Conservation (phyloP, 92 coral and sea anemone species). For the Ricordea florida region DNA sequence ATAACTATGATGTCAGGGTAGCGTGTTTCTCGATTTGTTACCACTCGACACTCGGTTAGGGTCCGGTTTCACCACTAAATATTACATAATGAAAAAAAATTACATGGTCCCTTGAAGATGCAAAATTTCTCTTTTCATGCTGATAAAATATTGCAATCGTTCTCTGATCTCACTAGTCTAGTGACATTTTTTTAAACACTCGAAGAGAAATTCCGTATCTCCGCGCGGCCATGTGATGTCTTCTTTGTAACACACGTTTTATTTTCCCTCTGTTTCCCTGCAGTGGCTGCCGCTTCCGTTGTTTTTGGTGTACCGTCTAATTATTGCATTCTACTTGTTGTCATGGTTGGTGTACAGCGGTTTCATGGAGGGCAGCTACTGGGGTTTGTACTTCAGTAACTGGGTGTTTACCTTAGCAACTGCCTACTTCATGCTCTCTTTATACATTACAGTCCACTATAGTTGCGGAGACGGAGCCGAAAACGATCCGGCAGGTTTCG, state of each 20-base stretch:
- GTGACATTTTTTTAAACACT: too few species aligned
- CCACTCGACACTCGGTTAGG: too few species aligned
- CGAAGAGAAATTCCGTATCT: too few species aligned
- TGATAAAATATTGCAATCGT: too few species aligned
- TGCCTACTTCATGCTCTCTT: constrained; percentile 57
- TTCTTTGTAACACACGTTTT: not conserved
- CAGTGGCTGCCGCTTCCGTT: constrained; percentile 78
- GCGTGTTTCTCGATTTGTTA: too few species aligned
- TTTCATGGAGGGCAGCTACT: constrained; percentile 17
- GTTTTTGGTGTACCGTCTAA: constrained; percentile 73
- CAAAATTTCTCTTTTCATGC: too few species aligned
- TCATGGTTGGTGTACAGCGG: constrained; percentile 71
- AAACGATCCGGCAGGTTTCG: constrained; percentile 39
- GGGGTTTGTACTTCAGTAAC: constrained; percentile 73
- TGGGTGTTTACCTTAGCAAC: constrained; percentile 71
- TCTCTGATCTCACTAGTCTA: too few species aligned
- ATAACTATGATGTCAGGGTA: too few species aligned
- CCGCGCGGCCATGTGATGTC: too few species aligned
- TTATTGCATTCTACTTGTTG: constrained; percentile 67
- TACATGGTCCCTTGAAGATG: too few species aligned
- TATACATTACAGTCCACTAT: constrained; percentile 54
- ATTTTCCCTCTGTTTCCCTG: not conserved
- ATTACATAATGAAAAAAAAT: too few species aligned
- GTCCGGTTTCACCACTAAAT: too few species aligned
- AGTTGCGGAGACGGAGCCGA: constrained; percentile 60